phyloP scores from a whole-genome alignment of 2,113 vertebrate genomes.

The Balaeniceps rex region DNA sequence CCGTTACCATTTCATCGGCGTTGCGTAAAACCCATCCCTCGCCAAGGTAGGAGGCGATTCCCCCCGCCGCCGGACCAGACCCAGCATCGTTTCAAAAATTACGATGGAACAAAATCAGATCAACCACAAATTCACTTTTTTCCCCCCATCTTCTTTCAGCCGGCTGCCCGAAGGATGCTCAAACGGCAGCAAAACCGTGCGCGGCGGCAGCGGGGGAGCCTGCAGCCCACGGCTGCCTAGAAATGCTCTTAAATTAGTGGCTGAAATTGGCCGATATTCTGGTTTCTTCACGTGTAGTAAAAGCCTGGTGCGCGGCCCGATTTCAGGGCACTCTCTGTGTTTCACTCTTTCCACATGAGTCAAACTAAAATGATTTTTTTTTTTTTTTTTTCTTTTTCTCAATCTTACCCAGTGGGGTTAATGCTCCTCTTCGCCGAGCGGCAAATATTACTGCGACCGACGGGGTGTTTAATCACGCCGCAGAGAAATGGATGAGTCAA shows the following conservation, averaged over 20 bases:
- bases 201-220: background rate
- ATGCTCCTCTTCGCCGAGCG: background rate
- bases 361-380: background rate
- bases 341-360: constrained; percentile 65
- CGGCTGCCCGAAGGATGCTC: background rate
- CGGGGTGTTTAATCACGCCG: background rate
- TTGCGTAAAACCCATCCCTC: background rate
- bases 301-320: background rate
- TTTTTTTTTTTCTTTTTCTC: background rate
- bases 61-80: accelerated
- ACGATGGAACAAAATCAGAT: background rate
- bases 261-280: background rate
- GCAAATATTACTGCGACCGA: background rate
- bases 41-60: background rate
- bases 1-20: accelerated
- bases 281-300: background rate
- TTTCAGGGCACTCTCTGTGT: background rate
- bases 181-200: background rate
- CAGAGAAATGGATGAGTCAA: background rate
- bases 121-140: background rate
- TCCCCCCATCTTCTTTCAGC: background rate
- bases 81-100: accelerated
- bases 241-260: background rate
- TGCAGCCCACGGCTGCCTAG: background rate
- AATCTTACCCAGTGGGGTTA: background rate